A percentile compares a stretch with the other conserved stretches of the same genome.
Conservation (phyloP, 2,113 vertebrate species). For the Rhinolophus ferrumequinum region DNA sequence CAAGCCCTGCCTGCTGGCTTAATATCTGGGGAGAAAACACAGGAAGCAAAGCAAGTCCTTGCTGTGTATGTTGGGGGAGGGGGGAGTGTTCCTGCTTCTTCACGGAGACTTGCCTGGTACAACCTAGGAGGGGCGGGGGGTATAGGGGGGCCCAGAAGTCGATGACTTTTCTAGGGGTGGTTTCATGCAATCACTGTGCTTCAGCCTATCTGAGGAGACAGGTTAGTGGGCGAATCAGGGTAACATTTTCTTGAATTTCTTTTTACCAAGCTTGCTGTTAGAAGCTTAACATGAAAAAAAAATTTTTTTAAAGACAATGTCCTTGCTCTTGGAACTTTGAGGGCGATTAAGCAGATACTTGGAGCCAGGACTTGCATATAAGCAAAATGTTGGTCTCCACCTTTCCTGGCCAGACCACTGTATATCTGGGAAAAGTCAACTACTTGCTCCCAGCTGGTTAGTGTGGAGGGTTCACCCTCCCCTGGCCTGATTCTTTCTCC, state of each 20-base stretch:
- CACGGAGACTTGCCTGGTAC: not conserved
- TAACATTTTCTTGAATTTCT: not conserved
- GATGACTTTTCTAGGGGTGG: not conserved
- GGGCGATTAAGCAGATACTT: constrained; percentile 7
- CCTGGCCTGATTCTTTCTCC: not conserved
- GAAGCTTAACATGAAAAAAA: not conserved
- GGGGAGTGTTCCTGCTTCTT: not conserved
- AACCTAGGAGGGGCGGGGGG: not conserved
- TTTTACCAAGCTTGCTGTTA: not conserved
- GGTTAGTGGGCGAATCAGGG: not conserved
- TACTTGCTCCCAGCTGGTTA: not conserved
- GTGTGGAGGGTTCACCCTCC: not conserved
- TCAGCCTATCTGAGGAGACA: not conserved
- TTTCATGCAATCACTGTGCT: not conserved
- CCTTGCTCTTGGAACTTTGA: constrained; percentile 36
- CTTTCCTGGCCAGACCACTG: not conserved
- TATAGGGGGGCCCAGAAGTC: not conserved
- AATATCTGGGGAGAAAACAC: not conserved
- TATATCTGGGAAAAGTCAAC: constrained; percentile 57
- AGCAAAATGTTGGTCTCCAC: constrained; percentile 26
- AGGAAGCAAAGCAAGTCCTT: constrained; percentile 17
- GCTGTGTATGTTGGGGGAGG: not conserved
- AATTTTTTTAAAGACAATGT: not conserved
- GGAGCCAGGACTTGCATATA: constrained; percentile 5
- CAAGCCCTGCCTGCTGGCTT: not conserved